Conservation (phyloP, 1,140 invertebrate genomes). For the Panagrolaimus sp. region DNA sequence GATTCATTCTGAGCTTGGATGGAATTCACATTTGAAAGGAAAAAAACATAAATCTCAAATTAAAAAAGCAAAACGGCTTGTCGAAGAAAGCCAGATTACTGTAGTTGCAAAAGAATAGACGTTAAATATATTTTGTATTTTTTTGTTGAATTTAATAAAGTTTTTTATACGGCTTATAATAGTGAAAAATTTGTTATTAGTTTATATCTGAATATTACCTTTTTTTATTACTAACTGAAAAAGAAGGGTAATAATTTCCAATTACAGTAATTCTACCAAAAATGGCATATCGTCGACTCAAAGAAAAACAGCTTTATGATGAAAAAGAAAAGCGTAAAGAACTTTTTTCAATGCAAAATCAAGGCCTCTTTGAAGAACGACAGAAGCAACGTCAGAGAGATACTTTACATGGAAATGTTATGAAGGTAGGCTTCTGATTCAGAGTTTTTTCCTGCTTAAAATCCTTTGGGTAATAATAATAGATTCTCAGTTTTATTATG, state of each 20-base stretch:
- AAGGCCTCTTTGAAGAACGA: background rate
- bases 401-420: background rate
- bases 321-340: slow-evolving; percentile 1
- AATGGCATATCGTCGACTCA: background rate
- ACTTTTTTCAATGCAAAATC: background rate
- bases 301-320: background rate
- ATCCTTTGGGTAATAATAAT: too few relatives aligned
- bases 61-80: background rate
- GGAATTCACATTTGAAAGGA: slow-evolving; percentile 29
- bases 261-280: background rate
- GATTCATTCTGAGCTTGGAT: slow-evolving; percentile 16
- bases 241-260: too few relatives aligned
- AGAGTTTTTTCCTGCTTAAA: too few relatives aligned
- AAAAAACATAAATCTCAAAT: slow-evolving; percentile 24
- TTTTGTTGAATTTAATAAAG: slow-evolving; percentile 12
- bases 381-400: background rate
- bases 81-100: background rate
- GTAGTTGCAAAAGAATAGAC: background rate
- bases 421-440: slow-evolving; percentile 11
- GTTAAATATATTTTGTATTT: background rate
- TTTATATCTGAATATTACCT: background rate
- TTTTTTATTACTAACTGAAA: background rate
- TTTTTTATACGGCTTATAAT: background rate
- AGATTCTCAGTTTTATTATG: too few relatives aligned
- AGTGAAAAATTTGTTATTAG: background rate